A percentile compares a stretch with the other conserved stretches of the same genome.
phyloP scores from a whole-genome alignment of 2,113 vertebrate genomes.

The Lophochroa leadbeateri region DNA sequence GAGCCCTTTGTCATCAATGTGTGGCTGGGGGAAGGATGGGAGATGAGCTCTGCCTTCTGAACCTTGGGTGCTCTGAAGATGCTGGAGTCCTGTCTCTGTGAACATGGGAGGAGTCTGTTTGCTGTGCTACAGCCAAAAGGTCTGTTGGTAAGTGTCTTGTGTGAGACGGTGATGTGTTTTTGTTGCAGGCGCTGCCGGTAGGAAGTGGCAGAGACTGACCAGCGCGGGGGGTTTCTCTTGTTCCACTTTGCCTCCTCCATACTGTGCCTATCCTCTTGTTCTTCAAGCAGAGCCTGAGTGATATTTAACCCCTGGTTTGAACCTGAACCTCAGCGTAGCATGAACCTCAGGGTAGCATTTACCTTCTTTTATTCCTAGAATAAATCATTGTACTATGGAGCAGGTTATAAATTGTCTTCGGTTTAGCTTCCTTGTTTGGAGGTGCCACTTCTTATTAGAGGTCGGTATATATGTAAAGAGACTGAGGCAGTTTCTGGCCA shows the following conservation, averaged over 20 bases:
- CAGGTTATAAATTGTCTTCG: not conserved
- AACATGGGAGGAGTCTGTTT: not conserved
- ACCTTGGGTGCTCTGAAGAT: not conserved
- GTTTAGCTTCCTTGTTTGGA: not conserved
- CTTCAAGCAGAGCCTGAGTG: not conserved
- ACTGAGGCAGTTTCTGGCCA: not conserved
- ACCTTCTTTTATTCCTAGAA: not conserved
- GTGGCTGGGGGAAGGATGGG: not conserved
- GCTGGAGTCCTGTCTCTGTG: accelerated
- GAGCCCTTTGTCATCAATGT: accelerated
- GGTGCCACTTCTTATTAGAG: not conserved
- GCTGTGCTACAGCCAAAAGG: not conserved
- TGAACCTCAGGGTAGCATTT: not conserved
- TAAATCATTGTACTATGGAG: not conserved
- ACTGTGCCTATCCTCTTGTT: accelerated
- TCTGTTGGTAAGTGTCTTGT: not conserved
- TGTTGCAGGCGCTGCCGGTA: not conserved
- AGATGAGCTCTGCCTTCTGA: not conserved
- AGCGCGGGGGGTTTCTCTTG: accelerated
- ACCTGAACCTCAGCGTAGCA: not conserved
- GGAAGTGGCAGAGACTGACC: not conserved
- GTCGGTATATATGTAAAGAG: not conserved
- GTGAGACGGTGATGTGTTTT: not conserved
- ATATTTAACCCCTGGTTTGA: not conserved
- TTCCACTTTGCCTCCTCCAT: not conserved